These are phyloP conservation scores for Syngnathoides biaculeatus DNA, from an alignment of 2,113 vertebrate genomes.

Conservation along the genomic window DNA sequence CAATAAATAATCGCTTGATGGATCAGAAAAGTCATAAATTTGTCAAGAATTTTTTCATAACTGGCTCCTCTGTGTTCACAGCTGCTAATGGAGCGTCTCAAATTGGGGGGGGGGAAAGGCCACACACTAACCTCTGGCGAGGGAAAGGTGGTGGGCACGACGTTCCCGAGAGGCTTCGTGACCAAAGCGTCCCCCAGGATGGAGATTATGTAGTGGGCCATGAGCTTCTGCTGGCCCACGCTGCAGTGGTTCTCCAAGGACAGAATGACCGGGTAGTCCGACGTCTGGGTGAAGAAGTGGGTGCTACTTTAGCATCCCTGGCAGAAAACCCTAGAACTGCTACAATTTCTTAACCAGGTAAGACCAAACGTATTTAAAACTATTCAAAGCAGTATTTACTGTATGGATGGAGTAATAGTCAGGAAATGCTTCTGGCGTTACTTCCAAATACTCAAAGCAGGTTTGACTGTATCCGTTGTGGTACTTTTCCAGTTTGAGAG, in stretches of 20 bases:
- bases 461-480: too few relatives aligned
- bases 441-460: too few relatives aligned
- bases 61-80: too few relatives aligned
- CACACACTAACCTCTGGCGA: slow-evolving; percentile 82
- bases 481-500: too few relatives aligned
- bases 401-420: too few relatives aligned
- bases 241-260: slow-evolving; percentile 96
- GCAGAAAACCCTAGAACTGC: neutral
- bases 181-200: slow-evolving; percentile 84
- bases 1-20: too few relatives aligned
- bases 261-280: slow-evolving; percentile 88
- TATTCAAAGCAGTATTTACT: too few relatives aligned
- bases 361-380: too few relatives aligned
- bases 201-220: slow-evolving; percentile 79
- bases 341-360: neutral
- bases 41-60: too few relatives aligned
- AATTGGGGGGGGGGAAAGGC: too few relatives aligned
- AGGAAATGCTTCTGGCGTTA: too few relatives aligned
- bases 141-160: slow-evolving; percentile 76
- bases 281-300: slow-evolving; percentile 69
- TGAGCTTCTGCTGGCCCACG: slow-evolving; percentile 84
- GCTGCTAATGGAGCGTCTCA: neutral
- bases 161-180: slow-evolving; percentile 72
- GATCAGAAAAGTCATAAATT: too few relatives aligned
- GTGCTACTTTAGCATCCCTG: neutral